Evolutionary conservation across 2,113 vertebrate species (phyloP).

Genomic region (Oophaga pumilio): DNA sequence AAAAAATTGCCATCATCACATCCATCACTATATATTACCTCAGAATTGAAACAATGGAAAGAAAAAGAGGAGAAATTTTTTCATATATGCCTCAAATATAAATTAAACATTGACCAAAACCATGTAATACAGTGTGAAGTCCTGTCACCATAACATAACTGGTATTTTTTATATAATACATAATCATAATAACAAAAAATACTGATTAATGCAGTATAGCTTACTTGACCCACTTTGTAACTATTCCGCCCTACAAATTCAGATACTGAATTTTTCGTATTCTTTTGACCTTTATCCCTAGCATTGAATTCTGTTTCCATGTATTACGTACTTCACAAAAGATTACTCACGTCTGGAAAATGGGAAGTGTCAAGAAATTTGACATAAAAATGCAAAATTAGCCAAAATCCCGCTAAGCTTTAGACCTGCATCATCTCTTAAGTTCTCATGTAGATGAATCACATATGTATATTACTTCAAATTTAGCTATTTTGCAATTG

Average conservation of each 20-base stretch:
- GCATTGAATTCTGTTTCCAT: conserved; percentile 11
- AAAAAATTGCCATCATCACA: too few relatives aligned
- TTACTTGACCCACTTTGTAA: not conserved
- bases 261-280: not conserved
- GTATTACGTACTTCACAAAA: conserved; percentile 17
- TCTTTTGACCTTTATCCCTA: not conserved
- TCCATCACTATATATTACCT: too few relatives aligned
- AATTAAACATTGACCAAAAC: too few relatives aligned
- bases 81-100: too few relatives aligned
- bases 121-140: not conserved
- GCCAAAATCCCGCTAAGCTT: not conserved
- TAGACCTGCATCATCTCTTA: not conserved
- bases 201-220: conserved; percentile 8
- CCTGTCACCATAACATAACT: not conserved
- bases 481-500: not conserved
- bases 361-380: conserved; percentile 28
- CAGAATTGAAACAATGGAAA: too few relatives aligned
- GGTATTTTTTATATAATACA: not conserved
- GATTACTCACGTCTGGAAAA: conserved; percentile 37
- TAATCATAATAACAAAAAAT: not conserved
- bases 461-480: not conserved
- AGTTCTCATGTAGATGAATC: not conserved
- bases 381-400: conserved; percentile 6
- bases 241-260: not conserved
- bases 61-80: too few relatives aligned